These are phyloP conservation scores for Nymphalis io DNA, from an alignment of 1,140 invertebrate genomes.

Conservation along the genomic window DNA sequence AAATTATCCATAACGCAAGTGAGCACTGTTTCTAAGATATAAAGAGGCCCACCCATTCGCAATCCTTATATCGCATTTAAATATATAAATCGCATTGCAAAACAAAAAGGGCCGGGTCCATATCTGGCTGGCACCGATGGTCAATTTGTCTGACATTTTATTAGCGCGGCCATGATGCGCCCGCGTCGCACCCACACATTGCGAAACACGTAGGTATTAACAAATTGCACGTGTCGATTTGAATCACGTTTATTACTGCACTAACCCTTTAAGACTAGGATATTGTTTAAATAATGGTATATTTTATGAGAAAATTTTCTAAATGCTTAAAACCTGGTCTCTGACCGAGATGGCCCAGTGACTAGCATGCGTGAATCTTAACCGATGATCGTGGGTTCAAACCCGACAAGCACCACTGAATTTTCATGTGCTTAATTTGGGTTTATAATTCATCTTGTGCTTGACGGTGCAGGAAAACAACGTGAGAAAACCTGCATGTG, in stretches of 20 bases:
- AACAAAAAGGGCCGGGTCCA: conserved; percentile 38
- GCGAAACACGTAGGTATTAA: conserved; percentile 32
- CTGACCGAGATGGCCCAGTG: too few relatives aligned
- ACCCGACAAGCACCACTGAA: too few relatives aligned
- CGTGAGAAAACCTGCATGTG: too few relatives aligned
- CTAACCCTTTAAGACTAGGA: conserved; percentile 9
- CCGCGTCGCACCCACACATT: conserved; percentile 28
- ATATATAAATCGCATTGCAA: conserved; percentile 45
- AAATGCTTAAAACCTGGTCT: too few relatives aligned
- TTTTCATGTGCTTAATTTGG: too few relatives aligned
- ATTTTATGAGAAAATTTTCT: not conserved
- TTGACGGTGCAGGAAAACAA: too few relatives aligned
- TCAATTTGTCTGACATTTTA: conserved; percentile 50
- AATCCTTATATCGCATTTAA: conserved; percentile 23
- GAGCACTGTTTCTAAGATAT: conserved; percentile 20
- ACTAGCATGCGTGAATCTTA: too few relatives aligned
- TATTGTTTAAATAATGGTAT: not conserved
- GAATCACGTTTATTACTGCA: conserved; percentile 30
- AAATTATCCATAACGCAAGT: not conserved
- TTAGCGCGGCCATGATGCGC: conserved; percentile 37
- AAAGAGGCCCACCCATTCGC: conserved; percentile 29
- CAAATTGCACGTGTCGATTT: conserved; percentile 35
- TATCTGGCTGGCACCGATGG: conserved; percentile 41
- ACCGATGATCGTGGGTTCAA: too few relatives aligned
- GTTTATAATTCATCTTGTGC: too few relatives aligned